These are phyloP conservation scores for Galerucella nymphaeae DNA, from an alignment of 2,888 invertebrate species.

Conservation along the genomic window DNA sequence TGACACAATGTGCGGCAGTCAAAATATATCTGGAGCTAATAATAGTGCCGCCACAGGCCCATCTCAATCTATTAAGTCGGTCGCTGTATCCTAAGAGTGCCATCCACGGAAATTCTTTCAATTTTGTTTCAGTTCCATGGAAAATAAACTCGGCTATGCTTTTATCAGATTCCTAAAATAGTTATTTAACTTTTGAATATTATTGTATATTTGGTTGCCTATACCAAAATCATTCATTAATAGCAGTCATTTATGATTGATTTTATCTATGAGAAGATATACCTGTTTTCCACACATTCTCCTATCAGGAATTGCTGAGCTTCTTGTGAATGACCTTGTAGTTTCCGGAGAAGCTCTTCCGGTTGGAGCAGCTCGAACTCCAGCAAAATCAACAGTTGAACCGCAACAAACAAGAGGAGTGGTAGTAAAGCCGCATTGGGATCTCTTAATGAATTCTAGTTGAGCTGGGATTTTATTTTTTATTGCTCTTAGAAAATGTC, in stretches of 20 bases:
- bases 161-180: constrained; percentile 41
- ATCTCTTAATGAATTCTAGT: constrained; percentile 64
- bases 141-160: constrained; percentile 49
- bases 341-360: not conserved
- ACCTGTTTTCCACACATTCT: constrained; percentile 56
- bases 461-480: constrained; percentile 54
- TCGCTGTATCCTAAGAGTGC: constrained; percentile 64
- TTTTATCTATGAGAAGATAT: not conserved
- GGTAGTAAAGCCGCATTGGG: constrained; percentile 69
- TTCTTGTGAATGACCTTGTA: constrained; percentile 18
- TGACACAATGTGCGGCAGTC: constrained; percentile 69
- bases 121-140: constrained; percentile 59
- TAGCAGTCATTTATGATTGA: too few relatives aligned
- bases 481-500: constrained; percentile 57
- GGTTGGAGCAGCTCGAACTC: not conserved
- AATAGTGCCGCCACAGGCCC: constrained; percentile 67
- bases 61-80: constrained; percentile 45
- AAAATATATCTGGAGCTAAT: constrained; percentile 68
- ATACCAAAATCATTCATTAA: too few relatives aligned
- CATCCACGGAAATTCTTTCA: constrained; percentile 68
- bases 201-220: too few relatives aligned
- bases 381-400: not conserved
- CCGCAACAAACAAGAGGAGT: constrained; percentile 26
- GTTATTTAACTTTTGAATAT: not conserved
- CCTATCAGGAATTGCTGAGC: constrained; percentile 49